Percentiles rank a stretch among this genome's conserved stretches.
Conservation (phyloP, 2,113 vertebrate genomes). For the Bubo bubo region DNA sequence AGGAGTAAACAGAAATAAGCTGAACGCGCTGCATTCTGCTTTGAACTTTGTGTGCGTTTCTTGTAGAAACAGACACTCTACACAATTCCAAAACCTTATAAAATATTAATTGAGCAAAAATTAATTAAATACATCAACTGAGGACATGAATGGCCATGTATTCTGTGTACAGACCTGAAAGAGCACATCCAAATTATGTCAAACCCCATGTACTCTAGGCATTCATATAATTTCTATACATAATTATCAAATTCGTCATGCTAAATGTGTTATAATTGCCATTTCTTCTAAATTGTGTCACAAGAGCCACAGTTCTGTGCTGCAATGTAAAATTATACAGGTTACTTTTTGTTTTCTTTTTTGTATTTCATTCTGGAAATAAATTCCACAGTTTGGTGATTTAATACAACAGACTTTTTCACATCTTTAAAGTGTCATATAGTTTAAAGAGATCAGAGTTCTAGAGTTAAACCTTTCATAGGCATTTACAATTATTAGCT, state of each 20-base stretch:
- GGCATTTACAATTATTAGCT: not conserved
- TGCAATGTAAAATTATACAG: not conserved
- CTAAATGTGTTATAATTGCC: not conserved
- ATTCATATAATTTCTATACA: not conserved
- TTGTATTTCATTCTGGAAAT: not conserved
- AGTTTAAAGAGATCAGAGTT: not conserved
- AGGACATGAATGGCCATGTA: not conserved
- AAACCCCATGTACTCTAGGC: not conserved
- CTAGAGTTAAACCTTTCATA: not conserved
- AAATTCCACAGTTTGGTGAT: not conserved
- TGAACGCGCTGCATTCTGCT: not conserved
- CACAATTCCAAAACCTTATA: not conserved
- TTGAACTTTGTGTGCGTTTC: not conserved
- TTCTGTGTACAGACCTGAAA: not conserved
- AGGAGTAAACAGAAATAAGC: not conserved
- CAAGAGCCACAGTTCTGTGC: not conserved
- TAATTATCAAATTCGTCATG: not conserved
- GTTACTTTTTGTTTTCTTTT: not conserved
- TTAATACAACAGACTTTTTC: not conserved
- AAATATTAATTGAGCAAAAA: constrained; percentile 2
- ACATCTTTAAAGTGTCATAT: not conserved
- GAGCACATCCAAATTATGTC: not conserved
- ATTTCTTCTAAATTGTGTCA: not conserved
- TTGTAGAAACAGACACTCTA: not conserved
- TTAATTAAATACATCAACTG: not conserved